Conservation (phyloP, 2,113 vertebrate species). For the Heteronetta atricapilla region DNA sequence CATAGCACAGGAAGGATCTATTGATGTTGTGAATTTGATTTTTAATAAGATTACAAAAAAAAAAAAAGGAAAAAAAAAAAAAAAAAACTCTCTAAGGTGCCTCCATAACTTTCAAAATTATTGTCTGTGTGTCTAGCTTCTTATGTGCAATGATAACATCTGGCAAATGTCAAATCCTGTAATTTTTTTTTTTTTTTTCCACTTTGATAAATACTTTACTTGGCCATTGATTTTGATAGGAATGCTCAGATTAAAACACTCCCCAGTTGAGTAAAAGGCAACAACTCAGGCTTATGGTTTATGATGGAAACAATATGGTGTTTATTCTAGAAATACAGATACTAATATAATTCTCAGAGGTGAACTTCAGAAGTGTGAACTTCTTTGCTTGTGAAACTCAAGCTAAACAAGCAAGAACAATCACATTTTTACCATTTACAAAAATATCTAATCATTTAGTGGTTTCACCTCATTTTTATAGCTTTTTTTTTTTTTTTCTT, state of each 20-base stretch:
- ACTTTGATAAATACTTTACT: background rate
- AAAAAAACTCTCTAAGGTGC: conserved; percentile 10
- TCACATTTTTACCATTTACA: background rate
- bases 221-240: background rate
- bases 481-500: background rate
- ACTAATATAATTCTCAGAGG: background rate
- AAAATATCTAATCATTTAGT: background rate
- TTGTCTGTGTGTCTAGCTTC: conserved; percentile 39
- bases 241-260: background rate
- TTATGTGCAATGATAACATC: background rate
- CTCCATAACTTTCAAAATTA: conserved; percentile 62
- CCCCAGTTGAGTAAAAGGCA: background rate
- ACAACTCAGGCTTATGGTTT: background rate
- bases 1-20: conserved; percentile 75
- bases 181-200: background rate
- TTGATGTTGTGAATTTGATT: conserved; percentile 79
- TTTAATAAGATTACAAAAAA: conserved; percentile 69
- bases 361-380: background rate
- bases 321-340: background rate
- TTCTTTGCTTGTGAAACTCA: background rate
- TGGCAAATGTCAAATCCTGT: background rate
- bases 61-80: no score
- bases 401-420: background rate
- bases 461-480: background rate
- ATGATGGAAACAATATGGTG: background rate